Evolutionary conservation across 2,797 vertebrate genomes (phyloP).

Genomic region (Synaphobranchus kaupii): DNA sequence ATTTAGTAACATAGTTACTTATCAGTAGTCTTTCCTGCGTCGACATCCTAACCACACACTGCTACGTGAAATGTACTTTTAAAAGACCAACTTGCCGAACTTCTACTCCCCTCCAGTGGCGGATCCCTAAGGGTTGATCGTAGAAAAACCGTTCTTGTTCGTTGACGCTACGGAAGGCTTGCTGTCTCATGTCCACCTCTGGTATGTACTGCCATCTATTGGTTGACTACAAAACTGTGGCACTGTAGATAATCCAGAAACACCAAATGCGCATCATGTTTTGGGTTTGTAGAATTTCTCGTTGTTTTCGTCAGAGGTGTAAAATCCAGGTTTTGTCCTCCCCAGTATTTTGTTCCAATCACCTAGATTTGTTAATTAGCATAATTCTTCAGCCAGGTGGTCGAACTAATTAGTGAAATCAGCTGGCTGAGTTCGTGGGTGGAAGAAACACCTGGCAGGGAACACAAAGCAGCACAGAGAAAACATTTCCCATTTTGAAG

Average conservation of each 20-base stretch:
- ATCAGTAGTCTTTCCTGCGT: neutral
- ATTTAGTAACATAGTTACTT: neutral
- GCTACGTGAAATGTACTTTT: neutral
- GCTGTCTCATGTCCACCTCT: neutral
- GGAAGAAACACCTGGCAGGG: too few species aligned
- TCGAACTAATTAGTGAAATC: too few species aligned
- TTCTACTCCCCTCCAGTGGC: constrained; percentile 4
- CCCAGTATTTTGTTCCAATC: too few species aligned
- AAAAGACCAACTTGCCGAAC: neutral
- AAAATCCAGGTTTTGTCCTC: too few species aligned
- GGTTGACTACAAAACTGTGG: neutral
- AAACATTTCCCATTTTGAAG: too few species aligned
- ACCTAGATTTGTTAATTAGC: too few species aligned
- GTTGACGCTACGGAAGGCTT: neutral
- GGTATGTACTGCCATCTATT: constrained; percentile 20
- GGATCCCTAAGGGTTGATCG: too few species aligned
- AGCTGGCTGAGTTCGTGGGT: too few species aligned
- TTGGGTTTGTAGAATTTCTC: neutral
- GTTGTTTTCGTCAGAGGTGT: too few species aligned
- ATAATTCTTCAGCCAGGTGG: too few species aligned
- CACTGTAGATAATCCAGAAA: neutral
- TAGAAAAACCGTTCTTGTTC: neutral
- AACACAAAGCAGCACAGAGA: too few species aligned
- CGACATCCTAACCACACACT: neutral
- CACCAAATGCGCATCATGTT: neutral